phyloP scores from a whole-genome alignment of 2,797 vertebrate genomes.

The Xiphophorus birchmanni region DNA sequence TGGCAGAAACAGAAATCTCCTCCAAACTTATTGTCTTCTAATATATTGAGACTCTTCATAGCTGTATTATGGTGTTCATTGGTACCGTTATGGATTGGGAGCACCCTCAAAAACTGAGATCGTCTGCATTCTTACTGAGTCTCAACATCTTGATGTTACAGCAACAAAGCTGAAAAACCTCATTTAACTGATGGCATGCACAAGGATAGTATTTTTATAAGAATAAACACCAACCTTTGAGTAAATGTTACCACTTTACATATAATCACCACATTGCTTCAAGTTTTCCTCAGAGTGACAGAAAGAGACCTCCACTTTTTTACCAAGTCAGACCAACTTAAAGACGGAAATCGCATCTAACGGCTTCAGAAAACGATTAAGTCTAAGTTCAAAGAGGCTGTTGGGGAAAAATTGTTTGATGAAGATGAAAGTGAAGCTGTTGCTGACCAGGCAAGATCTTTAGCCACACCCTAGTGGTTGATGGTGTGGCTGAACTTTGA shows the following conservation, averaged over 20 bases:
- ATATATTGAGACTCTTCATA: background rate
- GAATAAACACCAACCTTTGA: background rate
- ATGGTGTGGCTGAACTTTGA: conserved; percentile 12
- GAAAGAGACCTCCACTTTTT: background rate
- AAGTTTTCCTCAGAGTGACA: background rate
- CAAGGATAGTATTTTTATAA: background rate
- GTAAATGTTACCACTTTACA: conserved; percentile 3
- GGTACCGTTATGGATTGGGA: background rate
- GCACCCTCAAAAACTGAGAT: background rate
- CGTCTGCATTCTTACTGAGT: background rate
- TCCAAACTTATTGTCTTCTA: background rate
- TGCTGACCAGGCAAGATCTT: conserved; percentile 19
- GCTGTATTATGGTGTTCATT: background rate
- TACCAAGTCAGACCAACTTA: conserved; percentile 20
- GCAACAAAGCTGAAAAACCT: background rate
- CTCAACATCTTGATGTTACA: background rate
- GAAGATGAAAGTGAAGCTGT: conserved; percentile 13
- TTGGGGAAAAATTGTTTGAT: conserved; percentile 19
- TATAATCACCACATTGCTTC: background rate
- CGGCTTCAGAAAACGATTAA: background rate
- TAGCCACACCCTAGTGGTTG: conserved; percentile 18
- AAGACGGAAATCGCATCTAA: background rate
- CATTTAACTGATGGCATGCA: background rate
- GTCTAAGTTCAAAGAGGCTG: conserved; percentile 29
- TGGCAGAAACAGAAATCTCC: background rate